These are phyloP conservation scores for Pterostichus niger DNA, from an alignment of 2,888 invertebrate species.

Conservation along the genomic window DNA sequence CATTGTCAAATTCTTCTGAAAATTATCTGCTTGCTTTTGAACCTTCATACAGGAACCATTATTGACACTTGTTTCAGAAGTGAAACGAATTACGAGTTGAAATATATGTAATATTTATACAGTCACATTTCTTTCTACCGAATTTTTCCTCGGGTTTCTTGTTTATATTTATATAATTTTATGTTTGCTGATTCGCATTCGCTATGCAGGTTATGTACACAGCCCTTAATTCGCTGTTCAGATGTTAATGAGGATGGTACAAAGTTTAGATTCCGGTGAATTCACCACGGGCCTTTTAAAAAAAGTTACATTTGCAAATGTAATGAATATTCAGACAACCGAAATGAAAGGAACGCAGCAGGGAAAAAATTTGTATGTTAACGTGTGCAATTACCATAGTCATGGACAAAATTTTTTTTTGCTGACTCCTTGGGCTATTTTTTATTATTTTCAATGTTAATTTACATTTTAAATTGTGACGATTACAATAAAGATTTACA, in stretches of 20 bases:
- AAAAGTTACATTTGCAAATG: constrained; percentile 52
- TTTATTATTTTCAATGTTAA: neutral
- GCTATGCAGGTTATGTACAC: constrained; percentile 10
- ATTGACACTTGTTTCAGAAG: too few species aligned
- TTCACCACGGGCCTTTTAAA: constrained; percentile 36
- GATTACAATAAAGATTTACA: neutral
- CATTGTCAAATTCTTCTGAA: too few species aligned
- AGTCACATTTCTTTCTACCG: neutral
- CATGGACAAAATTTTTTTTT: constrained; percentile 12
- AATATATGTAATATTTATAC: neutral
- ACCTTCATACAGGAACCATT: too few species aligned
- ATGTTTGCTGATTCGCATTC: constrained; percentile 5
- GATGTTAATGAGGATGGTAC: constrained; percentile 50
- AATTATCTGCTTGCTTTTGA: too few species aligned
- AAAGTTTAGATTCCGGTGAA: constrained; percentile 27
- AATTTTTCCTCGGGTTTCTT: constrained; percentile 7
- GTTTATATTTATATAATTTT: constrained; percentile 32
- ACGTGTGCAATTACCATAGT: constrained; percentile 52
- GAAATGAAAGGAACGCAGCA: constrained; percentile 43
- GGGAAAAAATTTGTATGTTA: constrained; percentile 30
- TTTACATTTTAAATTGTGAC: neutral
- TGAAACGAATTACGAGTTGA: neutral
- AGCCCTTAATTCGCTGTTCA: constrained; percentile 50
- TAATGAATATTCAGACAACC: constrained; percentile 54
- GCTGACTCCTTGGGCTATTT: neutral